Evolutionary conservation across 2,888 invertebrate genomes (phyloP), one percentile per base, ranked within the genome.

Genomic region (Meteorus colon): DNA sequence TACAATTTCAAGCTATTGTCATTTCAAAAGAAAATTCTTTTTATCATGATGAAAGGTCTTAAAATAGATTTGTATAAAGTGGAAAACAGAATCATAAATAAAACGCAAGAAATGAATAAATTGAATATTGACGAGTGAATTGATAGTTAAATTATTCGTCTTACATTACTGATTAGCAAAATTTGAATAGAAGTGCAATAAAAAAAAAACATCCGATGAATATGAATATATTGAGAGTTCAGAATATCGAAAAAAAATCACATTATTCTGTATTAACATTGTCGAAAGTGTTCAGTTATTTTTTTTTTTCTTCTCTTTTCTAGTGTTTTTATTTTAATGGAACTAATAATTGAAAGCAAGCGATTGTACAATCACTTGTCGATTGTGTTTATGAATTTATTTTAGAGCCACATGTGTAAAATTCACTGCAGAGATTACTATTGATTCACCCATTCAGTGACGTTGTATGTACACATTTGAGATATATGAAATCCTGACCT

Each of bases 401-500:
- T 8, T n/a, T 41, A 8, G 37, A 31, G 37, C 37, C 71, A 31
- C 24, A 59, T 60, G 55, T 6, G n/a, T 6, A 19, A 10, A 55
- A 19, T 19, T 4, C 2, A 55, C 55, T 19, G 19, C 8, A 41
- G 24, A 34, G n/a, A 41, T n/a, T 16, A 65, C n/a, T 41, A 65
- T 34, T 41, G 65, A 65, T 55, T 34, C 31, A 51, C 34, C 12
- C 12, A 69, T 5, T 29, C 37, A 65, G 1, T 19, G 24, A 69
- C n/a, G 55, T 55, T 31, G 24, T 8, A 55, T 37, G 12, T 69
- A 51, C 55, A 31, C 19, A 6, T 19, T 37, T 29, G 31, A 31
- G 27, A 34, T 69, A 34, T 29, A 69, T 10, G 1, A 27, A 48
- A 31, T 69, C 69, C 29, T 69, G 69, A 69, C 69, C 69, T 69